Evolutionary conservation across 2,888 invertebrate genomes (phyloP).

Genomic region (Lithodes maja): DNA sequence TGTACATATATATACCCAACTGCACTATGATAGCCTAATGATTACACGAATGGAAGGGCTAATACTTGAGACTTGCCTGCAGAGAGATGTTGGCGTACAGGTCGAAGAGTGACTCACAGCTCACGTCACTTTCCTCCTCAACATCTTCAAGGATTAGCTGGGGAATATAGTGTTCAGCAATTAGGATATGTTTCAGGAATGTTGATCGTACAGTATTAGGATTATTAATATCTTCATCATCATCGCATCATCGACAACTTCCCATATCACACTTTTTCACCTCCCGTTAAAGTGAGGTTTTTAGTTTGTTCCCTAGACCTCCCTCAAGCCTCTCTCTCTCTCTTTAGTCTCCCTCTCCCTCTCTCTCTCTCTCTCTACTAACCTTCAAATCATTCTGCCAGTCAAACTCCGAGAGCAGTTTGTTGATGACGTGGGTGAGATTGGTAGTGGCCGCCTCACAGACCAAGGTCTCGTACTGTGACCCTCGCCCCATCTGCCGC

Average conservation of each 20-base stretch:
- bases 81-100: not conserved
- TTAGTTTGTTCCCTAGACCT: no score
- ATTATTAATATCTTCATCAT: no score
- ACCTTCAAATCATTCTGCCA: constrained; percentile 18
- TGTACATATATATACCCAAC: no score
- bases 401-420: not conserved
- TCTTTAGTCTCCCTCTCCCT: not conserved
- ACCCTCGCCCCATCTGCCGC: constrained; percentile 2
- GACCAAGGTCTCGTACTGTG: not conserved
- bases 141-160: not conserved
- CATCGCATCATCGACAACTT: no score
- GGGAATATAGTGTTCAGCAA: no score
- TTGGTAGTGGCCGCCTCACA: constrained; percentile 1
- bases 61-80: not conserved
- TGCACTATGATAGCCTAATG: no score
- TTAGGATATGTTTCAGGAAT: no score
- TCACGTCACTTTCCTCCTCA: not conserved
- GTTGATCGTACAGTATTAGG: no score
- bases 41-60: no score
- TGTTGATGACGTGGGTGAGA: not conserved
- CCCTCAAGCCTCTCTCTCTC: not conserved
- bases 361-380: constrained; percentile 1
- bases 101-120: not conserved
- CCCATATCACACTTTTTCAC: no score
- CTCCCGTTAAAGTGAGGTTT: no score